Evolutionary conservation across 1,140 invertebrate species (phyloP), one percentile per base, ranked within the genome.

Genomic region (Polyergus mexicanus): DNA sequence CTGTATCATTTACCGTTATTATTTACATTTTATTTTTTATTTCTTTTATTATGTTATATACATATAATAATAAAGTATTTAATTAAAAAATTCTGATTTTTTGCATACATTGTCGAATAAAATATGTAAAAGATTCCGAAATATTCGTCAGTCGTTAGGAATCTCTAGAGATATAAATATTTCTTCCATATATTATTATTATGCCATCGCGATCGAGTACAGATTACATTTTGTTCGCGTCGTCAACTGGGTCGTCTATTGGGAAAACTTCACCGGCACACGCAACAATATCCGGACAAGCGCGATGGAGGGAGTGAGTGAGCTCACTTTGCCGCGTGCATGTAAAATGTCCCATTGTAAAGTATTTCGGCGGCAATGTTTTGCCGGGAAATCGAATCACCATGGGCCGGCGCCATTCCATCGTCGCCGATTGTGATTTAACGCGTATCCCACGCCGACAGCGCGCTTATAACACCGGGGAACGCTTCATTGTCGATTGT

Each of bases 371-470:
- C 58, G 22, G 87, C 58, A 56, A 77, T 65, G 28, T 76, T 78
- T 78, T 71, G 78, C 51, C 32, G 86, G 76, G 44, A 85, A 86
- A 89, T 89, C 87, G 87, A 89, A 89, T 88, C 88, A 72, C 74
- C 84, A 76, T 68, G 56, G 71, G 68, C 83, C 83, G 72, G 87
- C 87, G 84, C 87, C 84, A 44, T 86, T 86, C 75, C 69, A 84
- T 88, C 87, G 75, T 38, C 84, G 72, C 69, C 66, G 66, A 35
- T 81, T 81, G 78, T 72, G 87, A 88, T 89, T 88, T 88, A 88
- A 71, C 84, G 87, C 68, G 63, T 62, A 60, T 72, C 86, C 74
- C 78, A 58, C 11, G 80, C 78, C 65, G 69, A 63, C 86, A 32
- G 51, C 38, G 75, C 77, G 78, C 66, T 71, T 56, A 81, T n/a